These are phyloP conservation scores for Argya squamiceps DNA, from an alignment of 2,797 vertebrate species.

Conservation along the genomic window DNA sequence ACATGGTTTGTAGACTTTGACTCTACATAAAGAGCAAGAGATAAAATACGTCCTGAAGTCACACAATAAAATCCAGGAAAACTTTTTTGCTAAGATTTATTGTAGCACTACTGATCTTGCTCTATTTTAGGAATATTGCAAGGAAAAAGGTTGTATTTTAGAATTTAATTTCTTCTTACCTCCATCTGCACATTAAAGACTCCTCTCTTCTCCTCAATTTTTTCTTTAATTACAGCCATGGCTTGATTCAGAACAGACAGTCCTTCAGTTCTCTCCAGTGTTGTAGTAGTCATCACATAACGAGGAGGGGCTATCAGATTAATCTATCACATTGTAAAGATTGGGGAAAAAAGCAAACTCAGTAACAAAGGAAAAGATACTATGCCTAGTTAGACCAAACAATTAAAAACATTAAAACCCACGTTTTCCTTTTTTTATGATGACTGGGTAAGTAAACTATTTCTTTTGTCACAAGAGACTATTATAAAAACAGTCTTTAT, in stretches of 20 bases:
- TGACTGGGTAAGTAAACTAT: not conserved
- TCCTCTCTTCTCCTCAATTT: constrained; percentile 97
- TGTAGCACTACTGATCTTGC: not conserved
- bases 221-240: constrained; percentile 98
- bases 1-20: not conserved
- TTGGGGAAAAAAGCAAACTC: not conserved
- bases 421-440: not conserved
- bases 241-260: constrained; percentile 97
- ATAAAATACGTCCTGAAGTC: not conserved
- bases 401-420: not conserved
- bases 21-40: not conserved
- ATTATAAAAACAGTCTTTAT: not conserved
- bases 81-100: not conserved
- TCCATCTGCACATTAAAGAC: constrained; percentile 99
- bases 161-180: constrained; percentile 71
- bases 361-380: not conserved
- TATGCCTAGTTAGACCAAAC: not conserved
- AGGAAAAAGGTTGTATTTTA: not conserved
- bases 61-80: not conserved
- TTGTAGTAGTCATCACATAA: constrained; percentile 98
- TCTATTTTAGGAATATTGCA: not conserved
- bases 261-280: constrained; percentile 96
- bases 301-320: constrained; percentile 97
- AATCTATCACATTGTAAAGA: constrained; percentile 79
- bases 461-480: not conserved